These are phyloP conservation scores for Cheilosia variabilis DNA, from an alignment of 2,888 invertebrate species.

Conservation along the genomic window DNA sequence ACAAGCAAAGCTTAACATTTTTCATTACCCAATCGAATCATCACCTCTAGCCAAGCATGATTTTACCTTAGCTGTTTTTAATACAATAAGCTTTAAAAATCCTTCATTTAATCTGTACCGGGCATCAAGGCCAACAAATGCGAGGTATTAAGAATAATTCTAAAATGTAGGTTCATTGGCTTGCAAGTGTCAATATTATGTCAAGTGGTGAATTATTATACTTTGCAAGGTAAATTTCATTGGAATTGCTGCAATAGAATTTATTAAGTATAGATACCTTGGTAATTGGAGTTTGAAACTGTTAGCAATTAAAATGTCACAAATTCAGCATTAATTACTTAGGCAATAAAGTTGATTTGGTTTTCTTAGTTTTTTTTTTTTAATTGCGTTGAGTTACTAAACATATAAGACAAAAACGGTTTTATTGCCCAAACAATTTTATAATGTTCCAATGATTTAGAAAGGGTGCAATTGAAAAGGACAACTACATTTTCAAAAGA, in stretches of 20 bases:
- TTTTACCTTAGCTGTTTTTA: not conserved
- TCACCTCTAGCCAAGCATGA: not conserved
- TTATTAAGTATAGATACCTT: not conserved
- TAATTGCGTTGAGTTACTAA: not conserved
- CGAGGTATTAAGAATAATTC: slow-evolving; percentile 3
- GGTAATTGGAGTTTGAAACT: not conserved
- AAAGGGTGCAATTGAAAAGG: not conserved
- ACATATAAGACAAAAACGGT: not conserved
- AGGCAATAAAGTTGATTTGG: not conserved
- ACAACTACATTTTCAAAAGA: no score
- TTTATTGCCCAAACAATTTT: not conserved
- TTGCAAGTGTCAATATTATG: slow-evolving; percentile 15
- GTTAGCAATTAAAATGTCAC: slow-evolving; percentile 6
- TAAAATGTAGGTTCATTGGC: slow-evolving; percentile 15
- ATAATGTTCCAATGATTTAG: not conserved
- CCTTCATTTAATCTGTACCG: slow-evolving; percentile 3
- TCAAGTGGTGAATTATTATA: slow-evolving; percentile 3
- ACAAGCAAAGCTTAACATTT: slow-evolving; percentile 8
- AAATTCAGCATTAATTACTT: not conserved
- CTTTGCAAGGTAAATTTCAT: slow-evolving; percentile 7
- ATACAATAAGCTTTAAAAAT: slow-evolving; percentile 17
- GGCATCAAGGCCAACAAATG: slow-evolving; percentile 17
- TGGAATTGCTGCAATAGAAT: slow-evolving; percentile 3
- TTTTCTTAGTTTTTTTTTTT: not conserved
- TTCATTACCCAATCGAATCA: not conserved